Evolutionary conservation across 2,888 invertebrate species (phyloP), one percentile per base, ranked within the genome.

Genomic region (Caenorhabditis uteleia): DNA sequence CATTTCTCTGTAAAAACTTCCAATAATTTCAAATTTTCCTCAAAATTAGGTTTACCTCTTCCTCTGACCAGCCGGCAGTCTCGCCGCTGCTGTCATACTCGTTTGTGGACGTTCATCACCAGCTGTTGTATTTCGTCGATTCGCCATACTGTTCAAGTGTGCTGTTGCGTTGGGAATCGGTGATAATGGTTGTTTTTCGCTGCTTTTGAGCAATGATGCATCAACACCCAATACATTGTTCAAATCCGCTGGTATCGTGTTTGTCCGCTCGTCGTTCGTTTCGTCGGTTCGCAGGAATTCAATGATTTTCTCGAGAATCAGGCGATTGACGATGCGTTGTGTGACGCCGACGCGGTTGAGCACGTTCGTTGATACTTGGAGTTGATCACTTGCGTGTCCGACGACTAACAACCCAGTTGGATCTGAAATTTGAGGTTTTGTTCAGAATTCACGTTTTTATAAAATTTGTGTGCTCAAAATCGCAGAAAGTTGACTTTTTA

Each of bases 371-470:
- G 74, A 65, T 0, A 79, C 76, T 7, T 61, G 59, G 16, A 79
- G 65, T 20, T 74, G 44, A 18, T 68, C 58, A 47, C 73, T 72
- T 2, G 76, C 75, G 20, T 66, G 50, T 12, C 74, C 77, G 20
- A 79, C 59, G 14, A 79, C 68, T 10, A 79, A 47, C 14, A 74
- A 44, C 4, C 79, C 79, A 7, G 69, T 44, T 12, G 61, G 56
- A 16, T 43, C 77, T 77, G 45, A 36, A 71, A 62, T 14, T 2
- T 27, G 8, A 8, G 7, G 8, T 10, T 29, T 12, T 29, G 31
- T 10, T 7, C 31, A 29, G 8, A 29, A 8, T 29, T 29, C 31
- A 14, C 31, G 12, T 29, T 29, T 29, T 12, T n/a, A n/a, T n/a
- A n/a, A n/a, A n/a, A n/a, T n/a, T n/a, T n/a, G n/a, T n/a, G n/a